Base-by-base conservation (phyloP, 1,140 invertebrate species). In the Lordiphosa stackelbergi region DNA sequence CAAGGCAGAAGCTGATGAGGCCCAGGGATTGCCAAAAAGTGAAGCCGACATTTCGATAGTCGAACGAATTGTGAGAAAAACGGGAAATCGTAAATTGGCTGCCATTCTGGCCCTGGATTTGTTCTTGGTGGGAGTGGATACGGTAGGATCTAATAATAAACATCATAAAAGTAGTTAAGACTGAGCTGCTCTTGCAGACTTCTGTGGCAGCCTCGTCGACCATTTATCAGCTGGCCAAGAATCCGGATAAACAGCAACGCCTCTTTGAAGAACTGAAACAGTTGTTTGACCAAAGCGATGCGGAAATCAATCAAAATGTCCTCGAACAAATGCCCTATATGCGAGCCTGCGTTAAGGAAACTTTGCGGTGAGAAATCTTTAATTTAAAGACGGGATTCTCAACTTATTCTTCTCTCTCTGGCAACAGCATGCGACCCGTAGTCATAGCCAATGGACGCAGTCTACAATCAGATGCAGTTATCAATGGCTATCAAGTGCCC, bases 271-370 rank as follows among this genome's bases (percentile, higher is more conserved):
- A 97, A 89, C 85, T 97, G 6, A 86, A 88, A 42, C 85, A 78
- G n/a, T 88, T 92, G 35, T 83, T 95, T 35, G 91, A 92, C 7
- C 57, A 87, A 42, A 63, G 74, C 35, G 87, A 91, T 56, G 88
- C 88, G 42, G 74, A 88, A 42, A 87, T 97, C 12, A 92, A 92
- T 58, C 88, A 90, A 40, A 88, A 90, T 55, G 90, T 91, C 55
- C 88, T 96, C 31, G 92, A 94, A 48, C 90, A 91, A 63, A 88
- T 96, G 73, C 91, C 91, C 9, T 97, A 95, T 81, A 88, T 97
- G 24, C 94, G 94, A 87, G 95, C 95, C 4, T 96, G 94, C 83
- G 92, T 98, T 7, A 97, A 96, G 86, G 96, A 98, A 90, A 93
- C 94, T 3, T 90, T 97, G 65, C 92, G 95, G 95, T 95, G 88